Conservation (phyloP, 2,888 invertebrate genomes). For the Cheilosia soror region DNA sequence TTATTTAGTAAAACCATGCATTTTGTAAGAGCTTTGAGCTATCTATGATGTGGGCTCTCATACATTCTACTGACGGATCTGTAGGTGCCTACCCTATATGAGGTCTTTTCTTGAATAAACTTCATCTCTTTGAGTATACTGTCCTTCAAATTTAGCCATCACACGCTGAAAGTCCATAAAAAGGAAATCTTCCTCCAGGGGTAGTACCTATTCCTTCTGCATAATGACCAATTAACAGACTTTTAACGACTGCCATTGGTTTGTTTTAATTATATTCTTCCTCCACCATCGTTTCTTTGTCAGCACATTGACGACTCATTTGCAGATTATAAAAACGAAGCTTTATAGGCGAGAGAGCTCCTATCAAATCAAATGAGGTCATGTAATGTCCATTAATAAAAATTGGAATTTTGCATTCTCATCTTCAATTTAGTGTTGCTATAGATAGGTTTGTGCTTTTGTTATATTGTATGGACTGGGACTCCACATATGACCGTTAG, state of each 20-base stretch:
- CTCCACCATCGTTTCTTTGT: background rate
- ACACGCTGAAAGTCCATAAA: too few relatives aligned
- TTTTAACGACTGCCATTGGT: constrained; percentile 35
- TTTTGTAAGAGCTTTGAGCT: too few relatives aligned
- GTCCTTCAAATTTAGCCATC: too few relatives aligned
- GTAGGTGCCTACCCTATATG: too few relatives aligned
- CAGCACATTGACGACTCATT: constrained; percentile 43
- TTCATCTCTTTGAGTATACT: too few relatives aligned
- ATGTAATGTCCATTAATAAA: constrained; percentile 68
- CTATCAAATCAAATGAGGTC: constrained; percentile 55
- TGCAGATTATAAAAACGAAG: constrained; percentile 61
- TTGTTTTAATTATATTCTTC: constrained; percentile 44
- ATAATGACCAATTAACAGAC: constrained; percentile 47
- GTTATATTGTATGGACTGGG: too few relatives aligned
- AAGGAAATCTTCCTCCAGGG: too few relatives aligned
- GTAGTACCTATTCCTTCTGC: background rate
- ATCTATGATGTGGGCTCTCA: too few relatives aligned
- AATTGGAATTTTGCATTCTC: constrained; percentile 65
- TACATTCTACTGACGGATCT: too few relatives aligned
- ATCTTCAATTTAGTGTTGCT: background rate
- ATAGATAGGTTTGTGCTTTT: background rate
- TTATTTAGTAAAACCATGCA: too few relatives aligned
- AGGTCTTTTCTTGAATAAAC: too few relatives aligned
- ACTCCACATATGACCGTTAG: background rate
- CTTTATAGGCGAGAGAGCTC: constrained; percentile 45